phyloP scores from a whole-genome alignment of 2,113 vertebrate species.

The Sylvia atricapilla region DNA sequence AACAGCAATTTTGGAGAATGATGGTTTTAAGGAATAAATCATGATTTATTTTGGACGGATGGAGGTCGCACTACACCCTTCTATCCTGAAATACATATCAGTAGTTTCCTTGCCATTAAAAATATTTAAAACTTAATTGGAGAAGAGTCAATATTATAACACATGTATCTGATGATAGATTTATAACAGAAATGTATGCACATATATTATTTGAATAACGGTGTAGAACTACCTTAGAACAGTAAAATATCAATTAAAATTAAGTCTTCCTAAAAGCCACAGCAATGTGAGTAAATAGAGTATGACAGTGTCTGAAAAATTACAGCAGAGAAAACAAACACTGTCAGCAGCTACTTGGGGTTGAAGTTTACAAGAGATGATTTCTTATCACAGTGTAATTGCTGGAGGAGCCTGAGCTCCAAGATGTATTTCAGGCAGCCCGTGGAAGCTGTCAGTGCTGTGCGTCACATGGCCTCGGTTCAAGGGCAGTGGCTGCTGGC shows the following conservation, averaged over 20 bases:
- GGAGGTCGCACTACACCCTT: background rate
- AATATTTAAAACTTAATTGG: background rate
- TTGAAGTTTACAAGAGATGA: constrained; percentile 41
- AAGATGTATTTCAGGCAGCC: background rate
- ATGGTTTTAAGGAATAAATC: background rate
- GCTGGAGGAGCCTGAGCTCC: background rate
- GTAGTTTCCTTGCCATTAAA: background rate
- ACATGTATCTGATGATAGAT: background rate
- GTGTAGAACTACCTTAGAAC: background rate
- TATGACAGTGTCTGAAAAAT: constrained; percentile 54
- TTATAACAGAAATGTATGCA: background rate
- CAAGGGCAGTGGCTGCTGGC: background rate
- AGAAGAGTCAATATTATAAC: background rate
- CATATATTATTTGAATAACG: background rate
- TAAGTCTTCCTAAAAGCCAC: background rate
- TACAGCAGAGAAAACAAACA: background rate
- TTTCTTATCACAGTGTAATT: background rate
- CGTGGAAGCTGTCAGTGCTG: background rate
- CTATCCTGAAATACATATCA: background rate
- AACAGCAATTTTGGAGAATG: background rate
- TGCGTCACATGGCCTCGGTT: background rate
- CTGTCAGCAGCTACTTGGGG: constrained; percentile 29
- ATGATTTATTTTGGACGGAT: background rate
- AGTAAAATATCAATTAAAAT: constrained; percentile 6
- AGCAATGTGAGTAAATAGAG: background rate